Base-by-base conservation (phyloP, 2,888 invertebrate genomes). In the Rhodophaea formosa region DNA sequence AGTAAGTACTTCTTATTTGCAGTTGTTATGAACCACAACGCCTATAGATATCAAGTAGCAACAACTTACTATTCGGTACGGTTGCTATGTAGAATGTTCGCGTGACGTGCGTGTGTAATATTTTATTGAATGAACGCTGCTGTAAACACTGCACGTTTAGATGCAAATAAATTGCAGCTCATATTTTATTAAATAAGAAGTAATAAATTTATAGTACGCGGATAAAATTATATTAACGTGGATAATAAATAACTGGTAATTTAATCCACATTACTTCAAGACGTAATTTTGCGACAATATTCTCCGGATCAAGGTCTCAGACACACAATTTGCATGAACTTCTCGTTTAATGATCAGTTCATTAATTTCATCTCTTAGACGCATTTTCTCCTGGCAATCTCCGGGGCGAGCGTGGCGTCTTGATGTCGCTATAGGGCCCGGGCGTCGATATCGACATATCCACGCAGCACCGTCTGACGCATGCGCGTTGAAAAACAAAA, bases 401-500 rank as follows among this genome's bases (percentile, higher is more conserved):
- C 69, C 66, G 10, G n/a, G 17, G 46, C 12, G 68, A 62, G 63
- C 70, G 71, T 70, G 80, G 77, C 88, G 87, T 75, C 86, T 72
- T 69, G 76, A 62, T 73, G 84, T 71, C 82, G 80, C 77, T 80
- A 75, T 69, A 69, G 69, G 14, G 49, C 49, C 69, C 58, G 62
- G 75, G 76, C 74, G 79, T 86, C 82, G 75, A 81, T 81, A 79
- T 71, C 69, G 67, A 65, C 68, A 61, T 59, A 63, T 63, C 68
- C 57, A 68, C 60, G 59, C 59, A 58, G 65, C 68, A 42, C 56
- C 42, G 49, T 59, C 53, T 59, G 63, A 80, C 86, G 88, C 87
- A 84, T 83, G 88, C 87, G 87, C 75, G 63, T 69, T 62, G 30
- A 57, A 60, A 60, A 30, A 51, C 55, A 49, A 66, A 47, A 61